A percentile compares a stretch with the other conserved stretches of the same genome.
phyloP scores from a whole-genome alignment of 1,140 invertebrate species.

The Scaptodrosophila lebanonensis region DNA sequence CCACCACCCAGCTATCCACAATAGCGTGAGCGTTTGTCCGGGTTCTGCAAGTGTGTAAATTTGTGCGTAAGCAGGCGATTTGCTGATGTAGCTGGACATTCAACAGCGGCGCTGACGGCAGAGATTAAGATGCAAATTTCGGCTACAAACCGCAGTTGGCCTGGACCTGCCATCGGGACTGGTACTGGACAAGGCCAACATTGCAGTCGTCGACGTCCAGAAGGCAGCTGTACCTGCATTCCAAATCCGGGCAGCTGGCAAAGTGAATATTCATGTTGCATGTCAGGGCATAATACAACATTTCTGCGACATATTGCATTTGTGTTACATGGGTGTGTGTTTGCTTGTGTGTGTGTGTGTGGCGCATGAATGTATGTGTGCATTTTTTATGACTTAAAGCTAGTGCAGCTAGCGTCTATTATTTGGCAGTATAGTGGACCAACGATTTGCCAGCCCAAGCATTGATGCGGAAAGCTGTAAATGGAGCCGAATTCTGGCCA shows the following conservation, averaged over 20 bases:
- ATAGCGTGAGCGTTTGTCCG: slow-evolving; percentile 4
- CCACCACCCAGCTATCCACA: no score
- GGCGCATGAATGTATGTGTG: no score
- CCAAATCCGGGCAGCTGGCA: slow-evolving; percentile 56
- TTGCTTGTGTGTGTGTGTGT: no score
- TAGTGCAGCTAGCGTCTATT: no score
- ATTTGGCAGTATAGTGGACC: no score
- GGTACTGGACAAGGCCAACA: slow-evolving; percentile 30
- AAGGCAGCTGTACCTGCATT: slow-evolving; percentile 39
- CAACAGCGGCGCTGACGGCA: slow-evolving; percentile 66
- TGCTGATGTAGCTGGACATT: slow-evolving; percentile 23
- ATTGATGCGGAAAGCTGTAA: no score
- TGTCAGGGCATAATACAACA: slow-evolving; percentile 71
- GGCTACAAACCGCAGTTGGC: slow-evolving; percentile 34
- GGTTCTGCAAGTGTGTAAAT: slow-evolving; percentile 9
- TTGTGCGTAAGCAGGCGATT: slow-evolving; percentile 57
- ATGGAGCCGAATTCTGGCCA: no score
- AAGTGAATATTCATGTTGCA: slow-evolving; percentile 75
- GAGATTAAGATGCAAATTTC: slow-evolving; percentile 74
- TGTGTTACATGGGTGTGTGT: no score
- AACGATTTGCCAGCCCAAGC: no score
- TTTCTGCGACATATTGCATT: slow-evolving; percentile 56
- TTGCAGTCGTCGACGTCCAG: neutral
- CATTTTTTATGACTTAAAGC: no score
- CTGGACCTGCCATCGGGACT: no score